These are phyloP conservation scores for Lepidiolamprologus cunningtoni DNA, from an alignment of 2,113 vertebrate species.

Conservation along the genomic window DNA sequence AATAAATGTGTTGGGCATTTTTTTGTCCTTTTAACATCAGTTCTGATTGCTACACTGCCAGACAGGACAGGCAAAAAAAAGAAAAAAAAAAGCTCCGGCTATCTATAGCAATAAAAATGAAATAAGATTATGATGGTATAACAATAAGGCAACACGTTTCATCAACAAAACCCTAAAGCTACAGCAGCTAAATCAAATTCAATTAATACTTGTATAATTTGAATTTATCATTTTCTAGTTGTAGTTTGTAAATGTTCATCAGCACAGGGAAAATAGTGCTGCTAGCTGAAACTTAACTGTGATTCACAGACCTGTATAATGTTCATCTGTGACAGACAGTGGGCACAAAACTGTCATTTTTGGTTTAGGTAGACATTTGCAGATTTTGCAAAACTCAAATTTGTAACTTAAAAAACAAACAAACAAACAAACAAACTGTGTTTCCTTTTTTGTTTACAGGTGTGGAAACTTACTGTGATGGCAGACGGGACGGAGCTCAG, in stretches of 20 bases:
- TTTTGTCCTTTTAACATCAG: background rate
- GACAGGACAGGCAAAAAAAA: background rate
- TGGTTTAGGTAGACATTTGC: background rate
- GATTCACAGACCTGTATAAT: background rate
- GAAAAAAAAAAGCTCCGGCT: background rate
- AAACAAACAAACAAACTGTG: accelerated
- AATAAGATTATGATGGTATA: background rate
- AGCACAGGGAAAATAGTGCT: background rate
- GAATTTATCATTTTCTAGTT: accelerated
- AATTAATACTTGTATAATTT: accelerated
- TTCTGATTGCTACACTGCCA: background rate
- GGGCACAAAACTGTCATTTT: background rate
- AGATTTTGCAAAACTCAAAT: background rate
- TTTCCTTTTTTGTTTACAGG: background rate
- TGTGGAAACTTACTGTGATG: accelerated
- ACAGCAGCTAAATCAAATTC: background rate
- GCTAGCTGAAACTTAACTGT: background rate
- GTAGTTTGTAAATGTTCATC: accelerated
- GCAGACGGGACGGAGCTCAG: accelerated
- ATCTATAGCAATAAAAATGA: background rate
- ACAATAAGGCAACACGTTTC: background rate
- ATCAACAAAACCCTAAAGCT: background rate
- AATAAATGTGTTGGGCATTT: background rate
- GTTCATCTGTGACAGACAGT: background rate
- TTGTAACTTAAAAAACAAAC: background rate